A percentile compares a stretch with the other conserved stretches of the same genome.
These are phyloP conservation scores for Volucella inanis DNA, from an alignment of 2,888 invertebrate genomes.

Conservation along the genomic window DNA sequence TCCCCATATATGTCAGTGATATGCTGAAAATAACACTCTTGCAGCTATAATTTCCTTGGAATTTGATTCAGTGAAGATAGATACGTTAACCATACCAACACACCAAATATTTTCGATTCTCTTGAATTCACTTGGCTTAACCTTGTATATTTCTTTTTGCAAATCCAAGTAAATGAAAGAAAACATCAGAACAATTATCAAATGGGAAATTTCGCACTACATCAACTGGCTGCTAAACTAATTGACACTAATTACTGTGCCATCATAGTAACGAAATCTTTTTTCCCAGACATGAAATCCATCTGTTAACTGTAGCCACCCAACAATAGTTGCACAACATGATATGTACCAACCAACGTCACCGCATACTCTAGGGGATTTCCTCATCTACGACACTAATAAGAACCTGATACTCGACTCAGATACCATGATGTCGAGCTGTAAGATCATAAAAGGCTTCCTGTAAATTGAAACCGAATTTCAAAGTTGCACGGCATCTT, in stretches of 20 bases:
- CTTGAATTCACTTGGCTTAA: too few relatives aligned
- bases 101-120: too few relatives aligned
- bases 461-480: conserved; percentile 62
- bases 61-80: too few relatives aligned
- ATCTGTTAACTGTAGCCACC: conserved; percentile 25
- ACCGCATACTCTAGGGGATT: conserved; percentile 45
- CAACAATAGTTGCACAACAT: conserved; percentile 46
- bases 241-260: conserved; percentile 47
- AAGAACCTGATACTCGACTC: conserved; percentile 20
- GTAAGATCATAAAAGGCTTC: conserved; percentile 63
- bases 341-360: conserved; percentile 1
- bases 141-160: too few relatives aligned
- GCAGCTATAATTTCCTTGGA: too few relatives aligned
- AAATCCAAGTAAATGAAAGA: too few relatives aligned
- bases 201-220: background rate
- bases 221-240: conserved; percentile 31
- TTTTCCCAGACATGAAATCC: conserved; percentile 33
- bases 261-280: conserved; percentile 23
- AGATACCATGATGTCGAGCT: conserved; percentile 2
- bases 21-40: too few relatives aligned
- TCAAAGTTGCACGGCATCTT: conserved; percentile 48
- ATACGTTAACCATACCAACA: too few relatives aligned
- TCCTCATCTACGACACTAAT: conserved; percentile 43
- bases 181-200: too few relatives aligned
- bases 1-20: too few relatives aligned